These are phyloP conservation scores for Ferdinandea cuprea DNA, from an alignment of 2,888 invertebrate genomes.

Conservation along the genomic window DNA sequence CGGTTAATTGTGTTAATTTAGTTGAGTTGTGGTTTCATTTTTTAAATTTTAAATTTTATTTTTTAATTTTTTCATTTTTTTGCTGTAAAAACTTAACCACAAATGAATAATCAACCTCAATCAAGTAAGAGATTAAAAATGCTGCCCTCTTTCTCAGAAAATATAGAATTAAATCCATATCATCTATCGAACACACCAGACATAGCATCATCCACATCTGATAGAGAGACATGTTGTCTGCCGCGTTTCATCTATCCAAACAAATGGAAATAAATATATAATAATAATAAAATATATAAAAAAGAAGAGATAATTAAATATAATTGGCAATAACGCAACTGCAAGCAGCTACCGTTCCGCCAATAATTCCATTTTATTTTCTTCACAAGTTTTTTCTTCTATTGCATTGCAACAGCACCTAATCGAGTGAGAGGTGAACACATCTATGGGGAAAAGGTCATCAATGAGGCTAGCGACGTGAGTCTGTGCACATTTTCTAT, in stretches of 20 bases:
- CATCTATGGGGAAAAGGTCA: slow-evolving; percentile 59
- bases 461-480: slow-evolving; percentile 61
- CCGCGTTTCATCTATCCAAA: slow-evolving; percentile 24
- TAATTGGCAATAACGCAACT: slow-evolving; percentile 39
- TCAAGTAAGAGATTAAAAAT: slow-evolving; percentile 60
- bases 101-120: slow-evolving; percentile 12
- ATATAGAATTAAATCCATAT: not conserved
- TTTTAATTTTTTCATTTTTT: no score
- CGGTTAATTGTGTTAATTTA: not conserved
- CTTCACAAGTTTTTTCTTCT: slow-evolving; percentile 12
- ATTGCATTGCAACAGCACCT: slow-evolving; percentile 20
- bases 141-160: slow-evolving; percentile 5
- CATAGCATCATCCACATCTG: slow-evolving; percentile 33
- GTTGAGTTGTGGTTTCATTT: slow-evolving; percentile 15
- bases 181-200: slow-evolving; percentile 55
- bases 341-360: slow-evolving; percentile 57
- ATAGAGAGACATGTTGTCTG: slow-evolving; percentile 63
- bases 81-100: not conserved
- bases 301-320: slow-evolving; percentile 67
- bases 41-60: no score
- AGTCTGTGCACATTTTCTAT: slow-evolving; percentile 54
- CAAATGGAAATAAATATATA: slow-evolving; percentile 5
- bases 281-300: slow-evolving; percentile 22
- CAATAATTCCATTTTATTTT: slow-evolving; percentile 60
- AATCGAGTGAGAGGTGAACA: slow-evolving; percentile 44